Base-by-base conservation (phyloP, 2,113 vertebrate genomes). In the Galbula dea region DNA sequence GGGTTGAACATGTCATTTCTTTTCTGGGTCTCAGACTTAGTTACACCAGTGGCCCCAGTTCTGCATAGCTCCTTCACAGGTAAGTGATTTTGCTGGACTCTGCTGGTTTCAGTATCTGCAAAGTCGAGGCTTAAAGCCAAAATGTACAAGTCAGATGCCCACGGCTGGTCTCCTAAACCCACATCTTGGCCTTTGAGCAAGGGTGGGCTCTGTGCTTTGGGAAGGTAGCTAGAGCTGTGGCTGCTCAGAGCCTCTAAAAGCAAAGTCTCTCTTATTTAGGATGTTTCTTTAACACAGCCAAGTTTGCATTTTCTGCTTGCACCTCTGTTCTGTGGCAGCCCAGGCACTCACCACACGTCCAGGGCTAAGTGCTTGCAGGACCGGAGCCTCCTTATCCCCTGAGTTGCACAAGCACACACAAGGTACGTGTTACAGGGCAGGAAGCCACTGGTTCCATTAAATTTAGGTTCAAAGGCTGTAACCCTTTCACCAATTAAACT, bases 401-500 rank as follows among this genome's bases (percentile, higher is more conserved):
- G 0, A 5, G 27, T 0, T 27, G 29, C 89, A 15, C 39, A 2
- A 41, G 77, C 49, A 4, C 77, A 76, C 87, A 17, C 52, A 2
- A 14, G 78, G 78, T 21, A 20, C 1, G 46, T 1, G 32, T 32
- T 30, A 27, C 12, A 45, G 55, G n/a, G 12, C 27, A 88, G 86
- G 88, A 88, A 90, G 37, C 71, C 59, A 8, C 91, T 15, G 41
- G 12, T 6, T 23, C 41, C 26, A 11, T 76, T 78, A 62, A 39
- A 86, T 89, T 90, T 43, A 75, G 71, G 86, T 88, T 88, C 93
- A 77, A 88, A 89, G 75, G 48, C 74, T 69, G 52, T 5, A 79
- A 63, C 48, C 57, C 90, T 12, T 75, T 29, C 75, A 10, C 1
- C 57, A 87, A 89, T 75, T 10, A 59, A 48, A 81, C 22, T 39